phyloP scores from a whole-genome alignment of 2,888 invertebrate genomes.

The Sisyra terminalis region DNA sequence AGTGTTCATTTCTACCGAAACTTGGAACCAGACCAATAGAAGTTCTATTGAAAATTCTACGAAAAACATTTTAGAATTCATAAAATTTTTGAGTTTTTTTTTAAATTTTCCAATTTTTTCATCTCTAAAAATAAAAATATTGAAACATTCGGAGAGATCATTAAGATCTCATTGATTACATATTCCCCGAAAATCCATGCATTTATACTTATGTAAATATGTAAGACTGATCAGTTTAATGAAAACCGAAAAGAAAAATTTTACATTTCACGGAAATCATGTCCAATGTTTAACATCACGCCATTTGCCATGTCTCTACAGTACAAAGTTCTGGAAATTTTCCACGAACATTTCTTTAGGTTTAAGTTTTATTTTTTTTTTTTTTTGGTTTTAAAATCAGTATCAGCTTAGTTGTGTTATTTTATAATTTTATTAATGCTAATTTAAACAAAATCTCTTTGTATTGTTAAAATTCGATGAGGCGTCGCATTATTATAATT shows the following conservation, averaged over 20 bases:
- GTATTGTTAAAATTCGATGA: background rate
- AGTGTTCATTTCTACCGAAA: too few species aligned
- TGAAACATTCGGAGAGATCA: too few species aligned
- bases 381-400: background rate
- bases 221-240: slow-evolving; percentile 12
- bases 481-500: background rate
- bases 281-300: background rate
- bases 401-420: background rate
- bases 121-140: too few species aligned
- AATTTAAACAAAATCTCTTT: background rate
- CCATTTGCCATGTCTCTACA: slow-evolving; percentile 11
- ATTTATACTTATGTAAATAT: slow-evolving; percentile 10
- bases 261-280: background rate
- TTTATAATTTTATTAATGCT: too few species aligned
- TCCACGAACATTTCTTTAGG: background rate
- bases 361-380: background rate
- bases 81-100: too few species aligned
- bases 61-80: too few species aligned
- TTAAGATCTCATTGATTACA: background rate
- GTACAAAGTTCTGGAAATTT: slow-evolving; percentile 10
- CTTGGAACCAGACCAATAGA: too few species aligned
- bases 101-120: too few species aligned
- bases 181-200: background rate
- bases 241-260: background rate
- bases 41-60: too few species aligned